phyloP scores from a whole-genome alignment of 2,888 invertebrate genomes.

The Agrenia bidenticulata region DNA sequence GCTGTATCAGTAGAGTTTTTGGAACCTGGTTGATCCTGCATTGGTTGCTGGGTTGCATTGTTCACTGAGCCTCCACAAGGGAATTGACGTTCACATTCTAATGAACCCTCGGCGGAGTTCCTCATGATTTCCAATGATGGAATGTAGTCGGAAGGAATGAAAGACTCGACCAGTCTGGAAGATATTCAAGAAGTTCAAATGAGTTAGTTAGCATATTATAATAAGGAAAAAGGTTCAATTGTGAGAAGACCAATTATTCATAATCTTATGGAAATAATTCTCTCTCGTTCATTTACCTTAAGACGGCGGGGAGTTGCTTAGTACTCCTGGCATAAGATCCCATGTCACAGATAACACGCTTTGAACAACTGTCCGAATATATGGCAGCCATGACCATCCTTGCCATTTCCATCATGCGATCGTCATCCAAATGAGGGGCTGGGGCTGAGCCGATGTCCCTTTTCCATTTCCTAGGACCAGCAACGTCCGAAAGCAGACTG shows the following conservation, averaged over 20 bases:
- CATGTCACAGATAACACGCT: conserved; percentile 45
- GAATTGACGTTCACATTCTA: conserved; percentile 21
- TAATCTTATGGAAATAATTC: neutral
- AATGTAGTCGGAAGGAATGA: conserved; percentile 33
- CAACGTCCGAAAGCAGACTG: conserved; percentile 30
- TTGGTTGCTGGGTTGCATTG: neutral
- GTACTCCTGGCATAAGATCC: conserved; percentile 37
- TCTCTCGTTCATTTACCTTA: conserved; percentile 29
- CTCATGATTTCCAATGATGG: conserved; percentile 23
- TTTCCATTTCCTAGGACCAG: conserved; percentile 10
- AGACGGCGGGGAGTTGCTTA: conserved; percentile 27
- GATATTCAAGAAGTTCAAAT: neutral
- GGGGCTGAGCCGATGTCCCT: conserved; percentile 27
- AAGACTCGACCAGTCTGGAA: conserved; percentile 29
- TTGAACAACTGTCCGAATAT: conserved; percentile 42
- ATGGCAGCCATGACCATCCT: conserved; percentile 40
- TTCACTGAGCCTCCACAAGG: conserved; percentile 27
- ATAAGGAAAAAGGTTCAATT: too few species aligned
- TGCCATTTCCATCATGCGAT: conserved; percentile 36
- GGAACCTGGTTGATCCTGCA: conserved; percentile 20
- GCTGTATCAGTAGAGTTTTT: neutral
- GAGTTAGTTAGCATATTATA: neutral
- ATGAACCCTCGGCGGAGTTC: conserved; percentile 30
- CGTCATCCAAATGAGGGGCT: conserved; percentile 37
- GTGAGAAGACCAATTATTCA: neutral